These are phyloP conservation scores for Lagria hirta DNA, from an alignment of 2,888 invertebrate genomes.

Conservation along the genomic window DNA sequence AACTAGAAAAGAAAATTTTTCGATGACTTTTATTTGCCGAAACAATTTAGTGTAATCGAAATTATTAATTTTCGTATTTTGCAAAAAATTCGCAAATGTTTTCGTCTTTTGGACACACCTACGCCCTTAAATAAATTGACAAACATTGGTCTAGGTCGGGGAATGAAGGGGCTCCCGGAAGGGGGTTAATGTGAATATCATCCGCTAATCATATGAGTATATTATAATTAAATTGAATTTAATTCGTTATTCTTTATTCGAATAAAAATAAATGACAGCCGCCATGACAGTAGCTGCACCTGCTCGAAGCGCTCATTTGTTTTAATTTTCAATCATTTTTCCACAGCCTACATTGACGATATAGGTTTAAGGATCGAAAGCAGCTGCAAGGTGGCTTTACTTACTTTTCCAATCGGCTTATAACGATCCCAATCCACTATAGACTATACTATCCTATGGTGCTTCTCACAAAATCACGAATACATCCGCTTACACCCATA, in stretches of 20 bases:
- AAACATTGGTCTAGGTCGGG: constrained; percentile 35
- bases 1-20: no score
- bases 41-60: no score
- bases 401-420: constrained; percentile 43
- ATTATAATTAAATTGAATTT: no score
- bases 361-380: background rate
- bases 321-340: constrained; percentile 7
- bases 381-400: constrained; percentile 8
- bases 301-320: constrained; percentile 36
- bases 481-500: constrained; percentile 52
- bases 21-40: no score
- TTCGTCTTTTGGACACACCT: constrained; percentile 48
- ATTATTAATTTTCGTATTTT: no score
- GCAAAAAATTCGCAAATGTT: constrained; percentile 41
- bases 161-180: background rate
- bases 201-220: no score
- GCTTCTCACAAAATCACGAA: constrained; percentile 49
- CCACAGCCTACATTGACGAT: constrained; percentile 2
- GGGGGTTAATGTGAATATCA: no score
- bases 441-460: constrained; percentile 48
- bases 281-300: constrained; percentile 51
- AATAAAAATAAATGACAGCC: constrained; percentile 48
- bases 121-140: constrained; percentile 38
- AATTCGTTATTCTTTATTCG: constrained; percentile 18
- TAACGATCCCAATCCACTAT: constrained; percentile 40